Conservation (phyloP, 2,888 invertebrate genomes). For the Ellobium chinense region DNA sequence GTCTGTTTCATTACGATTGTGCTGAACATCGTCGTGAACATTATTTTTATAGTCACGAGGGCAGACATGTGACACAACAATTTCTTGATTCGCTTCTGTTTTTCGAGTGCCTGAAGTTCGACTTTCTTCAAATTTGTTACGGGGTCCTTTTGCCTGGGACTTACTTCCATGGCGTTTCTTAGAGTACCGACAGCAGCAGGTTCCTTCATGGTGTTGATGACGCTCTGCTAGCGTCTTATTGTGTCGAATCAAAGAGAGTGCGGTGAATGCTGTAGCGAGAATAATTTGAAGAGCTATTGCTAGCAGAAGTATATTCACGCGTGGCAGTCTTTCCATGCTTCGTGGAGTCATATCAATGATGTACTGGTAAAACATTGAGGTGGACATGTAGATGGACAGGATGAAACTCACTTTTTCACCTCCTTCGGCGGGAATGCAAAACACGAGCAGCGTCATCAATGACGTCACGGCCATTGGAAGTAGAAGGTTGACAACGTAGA, state of each 20-base stretch:
- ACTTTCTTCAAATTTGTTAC: not conserved
- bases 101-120: too few relatives aligned
- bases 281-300: slow-evolving; percentile 5
- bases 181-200: too few relatives aligned
- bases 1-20: too few relatives aligned
- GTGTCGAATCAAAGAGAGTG: not conserved
- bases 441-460: slow-evolving; percentile 25
- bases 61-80: too few relatives aligned
- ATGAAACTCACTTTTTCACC: slow-evolving; percentile 28
- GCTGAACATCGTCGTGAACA: too few relatives aligned
- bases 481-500: slow-evolving; percentile 34
- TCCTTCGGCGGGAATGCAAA: slow-evolving; percentile 23
- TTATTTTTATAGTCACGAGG: too few relatives aligned
- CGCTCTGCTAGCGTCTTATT: not conserved
- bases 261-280: slow-evolving; percentile 17
- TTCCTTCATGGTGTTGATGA: not conserved
- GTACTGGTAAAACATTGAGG: slow-evolving; percentile 17
- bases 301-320: slow-evolving; percentile 1
- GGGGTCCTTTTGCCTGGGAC: not conserved
- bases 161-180: not conserved
- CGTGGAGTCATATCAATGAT: slow-evolving; percentile 19
- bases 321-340: slow-evolving; percentile 16
- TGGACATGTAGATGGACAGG: slow-evolving; percentile 27
- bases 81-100: too few relatives aligned
- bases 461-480: slow-evolving; percentile 30